These are phyloP conservation scores for Xenotilapia flavipinnis DNA, from an alignment of 2,113 vertebrate species.

Conservation along the genomic window DNA sequence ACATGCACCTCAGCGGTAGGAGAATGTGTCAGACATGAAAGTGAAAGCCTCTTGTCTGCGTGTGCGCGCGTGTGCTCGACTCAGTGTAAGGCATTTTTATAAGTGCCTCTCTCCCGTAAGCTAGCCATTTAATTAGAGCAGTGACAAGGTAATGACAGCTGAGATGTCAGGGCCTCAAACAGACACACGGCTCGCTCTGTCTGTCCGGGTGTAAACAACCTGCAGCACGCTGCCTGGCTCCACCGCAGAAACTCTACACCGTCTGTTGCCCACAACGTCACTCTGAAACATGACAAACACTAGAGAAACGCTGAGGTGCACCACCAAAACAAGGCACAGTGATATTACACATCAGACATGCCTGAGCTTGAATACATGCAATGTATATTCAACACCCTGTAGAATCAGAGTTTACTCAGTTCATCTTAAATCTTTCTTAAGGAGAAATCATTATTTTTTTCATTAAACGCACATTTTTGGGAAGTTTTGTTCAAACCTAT, in stretches of 20 bases:
- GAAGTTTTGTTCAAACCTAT: not conserved
- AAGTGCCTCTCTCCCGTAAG: slow-evolving; percentile 44
- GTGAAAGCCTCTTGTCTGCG: slow-evolving; percentile 36
- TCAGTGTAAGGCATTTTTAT: slow-evolving; percentile 51
- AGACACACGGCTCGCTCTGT: slow-evolving; percentile 52
- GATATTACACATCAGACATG: slow-evolving; percentile 28
- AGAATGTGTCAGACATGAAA: slow-evolving; percentile 57
- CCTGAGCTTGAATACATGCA: slow-evolving; percentile 7
- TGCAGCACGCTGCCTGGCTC: slow-evolving; percentile 42
- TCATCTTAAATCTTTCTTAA: not conserved
- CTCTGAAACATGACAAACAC: slow-evolving; percentile 34
- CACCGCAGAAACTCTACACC: slow-evolving; percentile 54
- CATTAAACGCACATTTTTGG: not conserved
- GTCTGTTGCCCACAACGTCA: not conserved
- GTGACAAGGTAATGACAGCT: slow-evolving; percentile 69
- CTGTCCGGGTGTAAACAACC: slow-evolving; percentile 50
- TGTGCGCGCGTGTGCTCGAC: slow-evolving; percentile 1
- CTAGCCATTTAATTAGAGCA: slow-evolving; percentile 66
- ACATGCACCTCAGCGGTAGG: slow-evolving; percentile 42
- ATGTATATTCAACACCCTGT: not conserved
- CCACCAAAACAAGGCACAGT: slow-evolving; percentile 16
- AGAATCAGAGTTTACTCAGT: not conserved
- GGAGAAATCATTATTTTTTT: not conserved
- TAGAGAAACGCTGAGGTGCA: slow-evolving; percentile 18
- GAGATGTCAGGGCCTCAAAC: slow-evolving; percentile 48